phyloP scores from a whole-genome alignment of 2,888 invertebrate genomes.

The Conops quadrifasciatus region DNA sequence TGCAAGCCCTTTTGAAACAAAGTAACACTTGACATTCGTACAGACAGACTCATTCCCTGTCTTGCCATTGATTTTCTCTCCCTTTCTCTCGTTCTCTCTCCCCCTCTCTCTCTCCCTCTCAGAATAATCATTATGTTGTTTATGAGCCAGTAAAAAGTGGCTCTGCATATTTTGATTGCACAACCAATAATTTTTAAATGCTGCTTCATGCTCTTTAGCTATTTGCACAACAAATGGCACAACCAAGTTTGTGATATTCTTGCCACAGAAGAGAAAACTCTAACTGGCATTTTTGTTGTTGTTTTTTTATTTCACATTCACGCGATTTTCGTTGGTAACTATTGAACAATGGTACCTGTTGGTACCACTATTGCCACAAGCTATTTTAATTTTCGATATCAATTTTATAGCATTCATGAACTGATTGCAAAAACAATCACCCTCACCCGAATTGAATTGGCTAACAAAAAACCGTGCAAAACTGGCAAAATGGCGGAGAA shows the following conservation, averaged over 20 bases:
- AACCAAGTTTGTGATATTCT: neutral
- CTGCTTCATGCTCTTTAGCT: constrained; percentile 3
- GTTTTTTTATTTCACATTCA: constrained; percentile 18
- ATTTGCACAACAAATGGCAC: neutral
- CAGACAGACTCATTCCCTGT: too few species aligned
- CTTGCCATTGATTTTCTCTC: too few species aligned
- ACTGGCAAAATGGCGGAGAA: constrained; percentile 12
- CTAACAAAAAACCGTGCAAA: constrained; percentile 16
- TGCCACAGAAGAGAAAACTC: neutral
- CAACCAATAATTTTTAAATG: neutral
- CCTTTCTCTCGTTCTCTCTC: too few species aligned
- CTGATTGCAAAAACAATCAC: constrained; percentile 15
- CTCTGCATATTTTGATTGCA: too few species aligned
- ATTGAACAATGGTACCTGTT: constrained; percentile 39
- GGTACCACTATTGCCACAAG: constrained; percentile 37
- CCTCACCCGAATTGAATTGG: neutral
- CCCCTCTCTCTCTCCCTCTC: too few species aligned
- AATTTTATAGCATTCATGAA: constrained; percentile 17
- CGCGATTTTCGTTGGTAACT: too few species aligned
- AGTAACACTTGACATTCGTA: too few species aligned
- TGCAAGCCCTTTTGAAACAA: too few species aligned
- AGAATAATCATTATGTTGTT: too few species aligned
- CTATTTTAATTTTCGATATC: constrained; percentile 38
- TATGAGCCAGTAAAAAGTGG: too few species aligned
- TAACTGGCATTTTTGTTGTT: neutral